phyloP scores from a whole-genome alignment of 2,113 vertebrate genomes.

The Murina feae region DNA sequence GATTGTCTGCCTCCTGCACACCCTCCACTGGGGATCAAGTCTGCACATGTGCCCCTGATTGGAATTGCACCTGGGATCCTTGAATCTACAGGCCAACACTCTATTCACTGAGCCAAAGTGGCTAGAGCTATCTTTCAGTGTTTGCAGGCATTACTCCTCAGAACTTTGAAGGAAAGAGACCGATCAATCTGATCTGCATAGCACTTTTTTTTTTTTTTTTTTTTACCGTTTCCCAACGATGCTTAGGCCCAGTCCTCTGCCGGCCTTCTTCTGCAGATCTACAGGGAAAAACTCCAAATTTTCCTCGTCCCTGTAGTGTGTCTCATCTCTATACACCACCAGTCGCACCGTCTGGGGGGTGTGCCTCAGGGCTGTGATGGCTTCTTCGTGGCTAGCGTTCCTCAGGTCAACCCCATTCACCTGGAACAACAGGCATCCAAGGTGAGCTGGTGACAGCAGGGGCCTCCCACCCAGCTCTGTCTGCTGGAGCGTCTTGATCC shows the following conservation, averaged over 20 bases:
- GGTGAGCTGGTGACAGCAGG: neutral
- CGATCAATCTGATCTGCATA: neutral
- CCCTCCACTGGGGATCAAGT: no score
- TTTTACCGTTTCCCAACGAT: slow-evolving; percentile 95
- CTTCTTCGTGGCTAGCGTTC: slow-evolving; percentile 90
- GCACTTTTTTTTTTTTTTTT: neutral
- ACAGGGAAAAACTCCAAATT: slow-evolving; percentile 90
- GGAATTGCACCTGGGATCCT: no score
- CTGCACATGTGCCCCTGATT: no score
- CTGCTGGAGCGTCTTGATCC: neutral
- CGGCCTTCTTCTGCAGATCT: slow-evolving; percentile 91
- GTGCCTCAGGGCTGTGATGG: slow-evolving; percentile 91
- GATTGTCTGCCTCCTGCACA: no score
- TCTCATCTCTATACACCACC: slow-evolving; percentile 90
- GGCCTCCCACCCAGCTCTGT: neutral
- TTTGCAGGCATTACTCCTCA: neutral
- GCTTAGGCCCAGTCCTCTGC: slow-evolving; percentile 94
- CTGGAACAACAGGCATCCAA: slow-evolving; percentile 70
- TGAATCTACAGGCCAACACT: no score
- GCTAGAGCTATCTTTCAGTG: neutral
- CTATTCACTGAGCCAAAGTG: no score
- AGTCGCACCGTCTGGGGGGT: slow-evolving; percentile 90
- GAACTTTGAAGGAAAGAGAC: neutral
- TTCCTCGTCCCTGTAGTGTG: slow-evolving; percentile 90
- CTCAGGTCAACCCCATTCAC: slow-evolving; percentile 93